A percentile compares a stretch with the other conserved stretches of the same genome.
Conservation (phyloP, 2,888 invertebrate genomes). For the Serripes groenlandicus region DNA sequence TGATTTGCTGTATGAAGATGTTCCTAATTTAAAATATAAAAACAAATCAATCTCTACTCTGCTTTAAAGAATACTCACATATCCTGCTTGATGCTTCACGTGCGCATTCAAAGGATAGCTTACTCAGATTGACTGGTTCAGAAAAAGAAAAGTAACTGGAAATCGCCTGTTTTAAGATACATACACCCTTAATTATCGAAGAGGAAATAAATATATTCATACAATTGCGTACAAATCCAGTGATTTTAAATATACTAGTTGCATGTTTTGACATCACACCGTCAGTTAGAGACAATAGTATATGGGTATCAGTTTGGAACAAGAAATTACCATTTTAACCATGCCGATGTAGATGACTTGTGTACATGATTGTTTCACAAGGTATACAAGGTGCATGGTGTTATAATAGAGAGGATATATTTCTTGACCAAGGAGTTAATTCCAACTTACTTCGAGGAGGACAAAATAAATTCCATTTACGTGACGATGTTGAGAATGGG, state of each 20-base stretch:
- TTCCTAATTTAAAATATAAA: not conserved
- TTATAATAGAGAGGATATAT: slow-evolving; percentile 1
- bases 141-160: slow-evolving; percentile 11
- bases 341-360: slow-evolving; percentile 11
- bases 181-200: slow-evolving; percentile 23
- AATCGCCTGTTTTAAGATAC: not conserved
- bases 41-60: slow-evolving; percentile 8
- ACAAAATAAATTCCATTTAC: slow-evolving; percentile 8
- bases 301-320: not conserved
- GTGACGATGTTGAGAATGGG: slow-evolving; percentile 25
- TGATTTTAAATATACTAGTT: too few species aligned
- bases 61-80: not conserved
- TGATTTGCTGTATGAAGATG: not conserved
- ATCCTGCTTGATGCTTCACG: not conserved
- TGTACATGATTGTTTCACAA: slow-evolving; percentile 23
- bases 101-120: slow-evolving; percentile 9
- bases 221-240: slow-evolving; percentile 20
- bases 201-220: slow-evolving; percentile 19
- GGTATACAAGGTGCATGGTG: slow-evolving; percentile 19
- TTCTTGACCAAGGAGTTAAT: not conserved
- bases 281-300: not conserved
- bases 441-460: not conserved
- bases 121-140: not conserved
- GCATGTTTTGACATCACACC: too few species aligned
- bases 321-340: not conserved